Percentiles rank a stretch among this genome's conserved stretches.
phyloP scores from a whole-genome alignment of 2,113 vertebrate species.

The Nymphicus hollandicus region DNA sequence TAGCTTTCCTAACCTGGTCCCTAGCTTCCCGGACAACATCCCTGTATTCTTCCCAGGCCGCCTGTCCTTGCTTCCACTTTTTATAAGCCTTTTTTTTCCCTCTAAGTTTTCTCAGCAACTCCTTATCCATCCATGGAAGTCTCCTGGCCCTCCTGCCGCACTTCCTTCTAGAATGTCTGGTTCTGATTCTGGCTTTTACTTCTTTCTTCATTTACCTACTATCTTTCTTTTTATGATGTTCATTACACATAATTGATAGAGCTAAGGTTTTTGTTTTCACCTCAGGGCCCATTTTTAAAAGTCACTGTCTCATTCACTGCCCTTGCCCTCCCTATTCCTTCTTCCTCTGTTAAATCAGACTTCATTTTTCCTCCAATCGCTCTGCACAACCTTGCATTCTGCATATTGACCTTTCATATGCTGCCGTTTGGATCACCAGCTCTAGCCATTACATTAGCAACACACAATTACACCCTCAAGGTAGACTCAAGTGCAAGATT shows the following conservation, averaged over 20 bases:
- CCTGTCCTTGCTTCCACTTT: neutral
- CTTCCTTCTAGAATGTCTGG: neutral
- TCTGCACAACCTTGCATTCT: slow-evolving; percentile 65
- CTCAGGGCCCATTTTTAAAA: neutral
- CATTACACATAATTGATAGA: neutral
- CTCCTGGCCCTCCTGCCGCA: neutral
- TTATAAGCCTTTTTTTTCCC: neutral
- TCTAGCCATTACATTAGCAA: slow-evolving; percentile 82
- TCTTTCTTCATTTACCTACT: slow-evolving; percentile 17
- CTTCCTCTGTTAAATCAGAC: slow-evolving; percentile 33
- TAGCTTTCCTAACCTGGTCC: too few species aligned
- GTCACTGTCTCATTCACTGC: neutral
- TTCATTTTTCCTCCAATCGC: slow-evolving; percentile 34
- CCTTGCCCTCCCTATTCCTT: slow-evolving; percentile 29
- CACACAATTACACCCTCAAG: slow-evolving; percentile 82
- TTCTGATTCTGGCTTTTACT: neutral
- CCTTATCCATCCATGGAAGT: neutral
- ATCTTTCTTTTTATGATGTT: neutral
- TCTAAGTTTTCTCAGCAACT: neutral
- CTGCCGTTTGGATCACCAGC: slow-evolving; percentile 72
- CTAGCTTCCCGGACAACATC: neutral
- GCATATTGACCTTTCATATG: slow-evolving; percentile 69
- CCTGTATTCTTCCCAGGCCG: neutral
- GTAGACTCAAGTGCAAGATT: slow-evolving; percentile 79
- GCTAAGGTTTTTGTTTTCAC: neutral